Base-by-base conservation (phyloP, 2,888 invertebrate genomes). In the Geotrupes spiniger region DNA sequence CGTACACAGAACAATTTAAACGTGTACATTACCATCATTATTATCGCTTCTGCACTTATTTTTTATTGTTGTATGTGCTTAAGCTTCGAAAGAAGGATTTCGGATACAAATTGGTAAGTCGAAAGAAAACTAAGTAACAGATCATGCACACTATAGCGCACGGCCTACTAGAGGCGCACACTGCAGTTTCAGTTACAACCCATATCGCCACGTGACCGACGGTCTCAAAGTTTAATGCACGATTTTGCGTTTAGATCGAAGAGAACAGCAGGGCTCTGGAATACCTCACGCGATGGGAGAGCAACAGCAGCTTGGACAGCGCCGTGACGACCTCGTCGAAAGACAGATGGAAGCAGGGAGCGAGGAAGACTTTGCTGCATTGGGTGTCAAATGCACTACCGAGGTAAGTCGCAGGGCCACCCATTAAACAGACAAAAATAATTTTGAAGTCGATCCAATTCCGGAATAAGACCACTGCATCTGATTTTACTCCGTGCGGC, bases 311-410 rank as follows among this genome's bases (percentile, higher is more conserved):
- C 76, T 87, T 91, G 68, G 91, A 91, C 71, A 90, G 90, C 53
- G 83, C 86, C 53, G 84, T 87, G 49, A 84, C 85, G 38, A 81
- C 84, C 41, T 84, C 85, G 36, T 83, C 82, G 2, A 76, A 75
- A 67, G 76, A 79, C 59, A 82, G 80, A 72, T 89, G 90, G 88
- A 91, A 89, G 70, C 87, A 88, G 69, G 92, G 94, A 38, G 95
- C 95, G 47, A 85, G 89, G 70, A 92, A 92, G 74, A 92, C 93
- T 15, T 76, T 97, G 53, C 76, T 97, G 52, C 88, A 91, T 64
- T 97, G 96, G 96, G 95, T 95, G 51, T 89, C 93, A 58, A 93
- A 91, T 69, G 89, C 92, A 27, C 77, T 96, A 64, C 91, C 90
- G 56, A 85, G 83, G 87, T 87, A 66, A 77, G 78, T 76, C 53